Percentiles rank a stretch among this genome's conserved stretches.
These are phyloP conservation scores for Cairina moschata DNA, from an alignment of 2,113 vertebrate genomes.

Conservation along the genomic window DNA sequence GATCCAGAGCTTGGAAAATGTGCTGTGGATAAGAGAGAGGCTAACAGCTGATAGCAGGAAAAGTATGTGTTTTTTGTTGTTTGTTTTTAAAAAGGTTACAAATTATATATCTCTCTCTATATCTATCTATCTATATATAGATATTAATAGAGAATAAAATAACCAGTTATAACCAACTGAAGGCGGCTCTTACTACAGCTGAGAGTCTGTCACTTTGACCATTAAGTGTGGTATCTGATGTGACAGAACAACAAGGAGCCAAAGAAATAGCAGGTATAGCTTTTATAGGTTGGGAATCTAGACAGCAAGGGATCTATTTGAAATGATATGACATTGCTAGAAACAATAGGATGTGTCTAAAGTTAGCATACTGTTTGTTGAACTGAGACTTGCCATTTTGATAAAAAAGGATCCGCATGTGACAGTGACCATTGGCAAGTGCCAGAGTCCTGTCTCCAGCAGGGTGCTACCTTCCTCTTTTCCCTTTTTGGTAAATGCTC, in stretches of 20 bases:
- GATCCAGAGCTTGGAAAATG: neutral
- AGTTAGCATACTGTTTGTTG: neutral
- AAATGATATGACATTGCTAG: rapidly evolving
- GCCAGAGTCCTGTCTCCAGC: neutral
- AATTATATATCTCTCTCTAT: too few relatives aligned
- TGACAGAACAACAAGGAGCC: neutral
- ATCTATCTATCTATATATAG: too few relatives aligned
- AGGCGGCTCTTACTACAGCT: neutral
- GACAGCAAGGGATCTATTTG: neutral
- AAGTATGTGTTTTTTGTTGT: neutral
- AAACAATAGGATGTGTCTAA: neutral
- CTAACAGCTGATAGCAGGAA: neutral
- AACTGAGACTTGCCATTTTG: neutral
- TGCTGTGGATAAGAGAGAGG: neutral
- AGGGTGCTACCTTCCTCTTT: neutral
- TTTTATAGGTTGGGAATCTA: neutral
- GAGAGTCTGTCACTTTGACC: neutral
- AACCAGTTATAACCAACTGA: neutral
- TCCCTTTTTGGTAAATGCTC: neutral
- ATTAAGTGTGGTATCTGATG: neutral
- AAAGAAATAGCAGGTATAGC: neutral
- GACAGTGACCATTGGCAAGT: neutral
- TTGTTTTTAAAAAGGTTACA: neutral
- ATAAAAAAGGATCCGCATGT: rapidly evolving
- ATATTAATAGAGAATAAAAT: neutral